These are phyloP conservation scores for Myanophis thanlyinensis DNA, from an alignment of 2,113 vertebrate species.

Conservation along the genomic window DNA sequence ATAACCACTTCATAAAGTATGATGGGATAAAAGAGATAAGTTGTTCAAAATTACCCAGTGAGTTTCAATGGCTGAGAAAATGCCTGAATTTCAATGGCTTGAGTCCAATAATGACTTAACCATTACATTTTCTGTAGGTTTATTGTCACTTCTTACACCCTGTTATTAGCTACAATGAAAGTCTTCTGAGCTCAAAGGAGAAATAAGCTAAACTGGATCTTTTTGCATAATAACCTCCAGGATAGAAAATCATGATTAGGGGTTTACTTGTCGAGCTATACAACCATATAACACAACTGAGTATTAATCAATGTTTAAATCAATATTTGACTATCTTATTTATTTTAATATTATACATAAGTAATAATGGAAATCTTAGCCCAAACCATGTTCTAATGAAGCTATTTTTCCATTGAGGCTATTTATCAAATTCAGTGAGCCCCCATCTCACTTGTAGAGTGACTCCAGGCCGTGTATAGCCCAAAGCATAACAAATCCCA, in stretches of 20 bases:
- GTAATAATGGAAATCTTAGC: background rate
- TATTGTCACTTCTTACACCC: background rate
- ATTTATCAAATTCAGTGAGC: background rate
- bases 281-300: background rate
- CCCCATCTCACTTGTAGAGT: background rate
- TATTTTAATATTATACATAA: background rate
- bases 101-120: background rate
- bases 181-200: background rate
- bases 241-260: background rate
- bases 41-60: background rate
- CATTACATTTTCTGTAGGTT: background rate
- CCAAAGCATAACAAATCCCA: too few species aligned
- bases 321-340: background rate
- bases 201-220: background rate
- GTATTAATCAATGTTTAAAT: background rate
- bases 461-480: background rate
- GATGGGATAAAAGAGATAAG: background rate
- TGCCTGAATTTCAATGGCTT: background rate
- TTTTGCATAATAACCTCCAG: background rate
- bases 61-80: background rate
- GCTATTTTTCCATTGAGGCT: background rate
- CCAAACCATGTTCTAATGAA: background rate
- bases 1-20: background rate
- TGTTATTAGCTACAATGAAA: background rate
- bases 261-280: background rate